Evolutionary conservation across 2,113 vertebrate genomes (phyloP).

Genomic region (Rhodinocichla rosea): DNA sequence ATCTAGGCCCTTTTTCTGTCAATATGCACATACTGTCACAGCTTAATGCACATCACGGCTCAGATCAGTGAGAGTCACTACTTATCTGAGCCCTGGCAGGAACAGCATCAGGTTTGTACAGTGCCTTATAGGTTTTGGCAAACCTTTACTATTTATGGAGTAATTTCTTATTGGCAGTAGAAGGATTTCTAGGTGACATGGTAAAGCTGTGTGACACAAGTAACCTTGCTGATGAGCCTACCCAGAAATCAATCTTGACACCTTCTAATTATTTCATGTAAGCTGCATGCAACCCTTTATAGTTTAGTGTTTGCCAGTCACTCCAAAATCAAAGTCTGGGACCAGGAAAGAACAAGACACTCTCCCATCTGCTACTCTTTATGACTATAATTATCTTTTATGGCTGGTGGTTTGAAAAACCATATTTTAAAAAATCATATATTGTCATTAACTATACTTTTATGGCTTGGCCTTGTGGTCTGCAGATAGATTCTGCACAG

Average conservation of each 20-base stretch:
- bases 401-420: background rate
- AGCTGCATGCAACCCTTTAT: background rate
- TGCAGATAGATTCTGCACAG: background rate
- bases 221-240: background rate
- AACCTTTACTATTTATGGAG: background rate
- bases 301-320: background rate
- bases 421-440: background rate
- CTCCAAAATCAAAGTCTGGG: background rate
- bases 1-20: background rate
- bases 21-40: background rate
- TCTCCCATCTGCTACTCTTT: background rate
- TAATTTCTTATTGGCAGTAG: background rate
- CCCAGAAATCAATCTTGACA: background rate
- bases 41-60: background rate
- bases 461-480: background rate
- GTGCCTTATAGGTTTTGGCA: background rate
- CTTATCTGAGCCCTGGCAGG: background rate
- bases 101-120: background rate
- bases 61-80: background rate
- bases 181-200: background rate
- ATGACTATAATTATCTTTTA: background rate
- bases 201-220: background rate
- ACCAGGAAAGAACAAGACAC: background rate
- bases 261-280: background rate
- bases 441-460: background rate